Evolutionary conservation across 2,113 vertebrate genomes (phyloP), one percentile per base, ranked within the genome.

Genomic region (Emydura subglobosa): DNA sequence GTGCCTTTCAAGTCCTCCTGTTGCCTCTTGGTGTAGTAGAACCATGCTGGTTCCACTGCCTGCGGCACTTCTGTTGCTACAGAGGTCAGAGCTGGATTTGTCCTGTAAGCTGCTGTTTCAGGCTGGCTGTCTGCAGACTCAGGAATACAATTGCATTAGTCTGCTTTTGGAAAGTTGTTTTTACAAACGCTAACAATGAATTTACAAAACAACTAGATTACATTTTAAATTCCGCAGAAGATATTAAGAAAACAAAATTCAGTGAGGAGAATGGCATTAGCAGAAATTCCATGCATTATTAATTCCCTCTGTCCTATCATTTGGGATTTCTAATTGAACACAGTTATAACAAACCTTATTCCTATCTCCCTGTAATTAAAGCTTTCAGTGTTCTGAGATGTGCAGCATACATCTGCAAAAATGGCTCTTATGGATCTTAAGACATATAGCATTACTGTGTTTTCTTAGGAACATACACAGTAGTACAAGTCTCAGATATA

Each of bases 21-120:
- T 82, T 94, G 76, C 76, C 49, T 94, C 68, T 94, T 89, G 94
- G 81, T 97, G 81, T 78, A 87, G 3, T 51, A 94, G 91, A 87
- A 87, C 91, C 92, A 54, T 93, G 91, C 82, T 97, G 94, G 93
- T 95, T 91, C 78, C 89, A 93, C 95, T 93, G 93, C 92, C 94
- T 54, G 89, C 94, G 95, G 96, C 96, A 94, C 83, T 91, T 94
- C 83, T 95, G 88, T 61, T 92, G 22, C 90, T 92, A 68, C 82
- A 96, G 90, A 92, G 84, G 83, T 87, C 91, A 89, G 81, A 57
- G 93, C 93, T 93, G 90, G 79, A 42, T 92, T 95, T 95, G 83
- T 95, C 89, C 92, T 81, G 89, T 91, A 95, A 88, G 57, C 81
- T 95, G 79, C 80, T 95, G 88, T 93, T 95, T 95, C 88, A 91